phyloP scores from a whole-genome alignment of 1,140 invertebrate species.

The Sinonovacula constricta region DNA sequence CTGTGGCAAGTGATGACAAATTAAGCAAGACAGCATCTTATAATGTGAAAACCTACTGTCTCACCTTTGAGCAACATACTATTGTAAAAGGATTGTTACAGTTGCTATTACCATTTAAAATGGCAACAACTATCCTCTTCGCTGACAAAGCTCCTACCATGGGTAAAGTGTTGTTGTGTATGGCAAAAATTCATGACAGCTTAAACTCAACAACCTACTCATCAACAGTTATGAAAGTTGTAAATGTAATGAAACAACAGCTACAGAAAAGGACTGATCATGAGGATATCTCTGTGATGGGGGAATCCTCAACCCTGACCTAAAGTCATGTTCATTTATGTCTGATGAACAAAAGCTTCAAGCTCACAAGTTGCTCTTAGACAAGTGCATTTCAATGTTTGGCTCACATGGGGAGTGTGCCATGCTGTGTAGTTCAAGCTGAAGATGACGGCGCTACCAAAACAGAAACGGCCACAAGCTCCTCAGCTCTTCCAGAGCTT shows the following conservation, averaged over 20 bases:
- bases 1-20: conserved; percentile 24
- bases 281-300: conserved; percentile 4
- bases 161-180: conserved; percentile 9
- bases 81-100: conserved; percentile 23
- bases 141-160: conserved; percentile 26
- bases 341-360: neutral
- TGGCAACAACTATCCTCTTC: conserved; percentile 33
- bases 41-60: conserved; percentile 14
- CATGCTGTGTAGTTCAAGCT: too few relatives aligned
- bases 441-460: too few relatives aligned
- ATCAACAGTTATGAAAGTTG: neutral
- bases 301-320: conserved; percentile 18
- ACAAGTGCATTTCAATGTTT: too few relatives aligned
- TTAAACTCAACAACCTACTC: too few relatives aligned
- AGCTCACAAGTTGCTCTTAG: neutral
- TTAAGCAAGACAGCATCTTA: conserved; percentile 9
- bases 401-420: too few relatives aligned
- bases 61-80: conserved; percentile 37
- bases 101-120: conserved; percentile 24
- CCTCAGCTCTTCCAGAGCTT: neutral
- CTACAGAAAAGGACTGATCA: neutral
- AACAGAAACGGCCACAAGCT: too few relatives aligned
- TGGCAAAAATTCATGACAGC: conserved; percentile 8
- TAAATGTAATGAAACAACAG: conserved; percentile 9
- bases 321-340: conserved; percentile 9